Conservation (phyloP, 2,113 vertebrate genomes). For the Leucosticte australis region DNA sequence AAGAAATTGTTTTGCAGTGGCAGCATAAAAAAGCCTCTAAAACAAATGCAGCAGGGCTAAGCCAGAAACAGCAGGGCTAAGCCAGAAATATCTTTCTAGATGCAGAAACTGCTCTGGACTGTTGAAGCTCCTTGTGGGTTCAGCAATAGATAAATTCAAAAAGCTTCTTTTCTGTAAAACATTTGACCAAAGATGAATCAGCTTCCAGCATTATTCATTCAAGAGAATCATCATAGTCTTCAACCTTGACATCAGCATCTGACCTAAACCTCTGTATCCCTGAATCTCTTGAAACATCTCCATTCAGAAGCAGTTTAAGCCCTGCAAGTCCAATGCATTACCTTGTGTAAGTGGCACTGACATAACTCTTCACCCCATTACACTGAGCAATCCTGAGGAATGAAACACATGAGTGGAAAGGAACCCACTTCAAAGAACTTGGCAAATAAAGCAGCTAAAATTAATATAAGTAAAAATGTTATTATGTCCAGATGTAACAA, state of each 20-base stretch:
- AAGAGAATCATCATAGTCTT: background rate
- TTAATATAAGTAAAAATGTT: background rate
- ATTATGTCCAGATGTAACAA: background rate
- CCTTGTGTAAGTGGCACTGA: background rate
- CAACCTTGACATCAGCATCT: background rate
- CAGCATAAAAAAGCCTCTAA: background rate
- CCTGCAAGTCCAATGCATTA: background rate
- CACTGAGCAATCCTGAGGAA: background rate
- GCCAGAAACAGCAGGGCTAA: background rate
- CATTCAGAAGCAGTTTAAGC: background rate
- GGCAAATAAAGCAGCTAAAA: background rate
- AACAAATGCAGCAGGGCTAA: background rate
- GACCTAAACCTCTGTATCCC: background rate
- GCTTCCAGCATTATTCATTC: background rate
- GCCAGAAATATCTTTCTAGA: background rate
- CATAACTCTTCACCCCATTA: background rate
- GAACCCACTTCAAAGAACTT: background rate
- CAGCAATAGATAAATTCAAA: background rate
- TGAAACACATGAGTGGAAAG: background rate
- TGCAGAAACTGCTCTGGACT: background rate
- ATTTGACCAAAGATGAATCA: background rate
- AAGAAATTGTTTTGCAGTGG: constrained; percentile 27
- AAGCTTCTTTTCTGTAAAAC: background rate
- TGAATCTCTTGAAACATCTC: background rate
- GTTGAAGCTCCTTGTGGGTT: background rate